Conservation (phyloP, 2,113 vertebrate genomes). For the Actenoides hombroni region DNA sequence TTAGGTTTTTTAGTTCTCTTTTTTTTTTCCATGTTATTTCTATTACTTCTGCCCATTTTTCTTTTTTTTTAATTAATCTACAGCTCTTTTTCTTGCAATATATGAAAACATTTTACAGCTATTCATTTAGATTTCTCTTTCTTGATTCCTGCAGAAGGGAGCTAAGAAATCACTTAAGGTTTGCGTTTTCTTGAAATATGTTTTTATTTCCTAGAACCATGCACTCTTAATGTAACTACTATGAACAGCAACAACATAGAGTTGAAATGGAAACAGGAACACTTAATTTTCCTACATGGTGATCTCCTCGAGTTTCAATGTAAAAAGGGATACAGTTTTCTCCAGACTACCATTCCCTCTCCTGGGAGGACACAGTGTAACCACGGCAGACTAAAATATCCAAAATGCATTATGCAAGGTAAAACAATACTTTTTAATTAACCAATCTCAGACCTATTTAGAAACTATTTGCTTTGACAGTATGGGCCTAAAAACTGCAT, state of each 20-base stretch:
- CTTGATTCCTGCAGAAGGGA: not conserved
- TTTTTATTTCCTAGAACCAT: constrained; percentile 71
- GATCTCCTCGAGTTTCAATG: constrained; percentile 78
- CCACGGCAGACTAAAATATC: constrained; percentile 69
- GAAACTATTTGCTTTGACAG: not conserved
- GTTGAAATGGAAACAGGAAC: constrained; percentile 73
- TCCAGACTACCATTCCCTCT: not conserved
- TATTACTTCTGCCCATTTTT: not conserved
- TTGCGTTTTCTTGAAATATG: not conserved
- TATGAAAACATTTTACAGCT: not conserved
- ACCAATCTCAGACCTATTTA: not conserved
- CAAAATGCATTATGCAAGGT: constrained; percentile 73
- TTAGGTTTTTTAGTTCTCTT: too few species aligned
- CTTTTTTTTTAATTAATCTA: not conserved
- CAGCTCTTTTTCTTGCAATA: not conserved
- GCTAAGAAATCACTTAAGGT: not conserved
- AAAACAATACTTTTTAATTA: not conserved
- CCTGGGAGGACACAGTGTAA: constrained; percentile 67
- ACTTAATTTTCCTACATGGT: constrained; percentile 71
- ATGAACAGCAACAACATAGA: constrained; percentile 67
- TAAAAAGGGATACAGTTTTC: constrained; percentile 64
- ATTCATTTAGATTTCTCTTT: not conserved
- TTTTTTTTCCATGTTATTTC: not conserved
- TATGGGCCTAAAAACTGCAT: not conserved
- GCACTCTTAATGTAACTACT: constrained; percentile 28